A percentile compares a stretch with the other conserved stretches of the same genome.
These are phyloP conservation scores for Hafferia zeledoni DNA, from an alignment of 2,797 vertebrate species.

Conservation along the genomic window DNA sequence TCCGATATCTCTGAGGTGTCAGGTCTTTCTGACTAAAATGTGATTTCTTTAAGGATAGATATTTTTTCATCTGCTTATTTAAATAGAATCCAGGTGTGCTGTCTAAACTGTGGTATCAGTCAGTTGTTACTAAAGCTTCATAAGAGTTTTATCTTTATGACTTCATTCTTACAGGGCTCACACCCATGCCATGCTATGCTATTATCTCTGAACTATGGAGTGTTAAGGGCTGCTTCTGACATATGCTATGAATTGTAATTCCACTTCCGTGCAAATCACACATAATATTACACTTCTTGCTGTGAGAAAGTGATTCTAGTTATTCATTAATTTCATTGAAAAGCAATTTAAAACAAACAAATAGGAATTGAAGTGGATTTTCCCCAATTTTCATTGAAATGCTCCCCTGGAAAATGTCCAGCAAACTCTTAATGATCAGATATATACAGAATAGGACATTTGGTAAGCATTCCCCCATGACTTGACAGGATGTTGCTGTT, in stretches of 20 bases:
- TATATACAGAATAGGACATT: neutral
- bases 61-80: neutral
- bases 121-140: neutral
- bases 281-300: neutral
- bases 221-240: neutral
- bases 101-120: neutral
- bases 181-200: neutral
- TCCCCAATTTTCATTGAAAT: neutral
- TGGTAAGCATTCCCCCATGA: neutral
- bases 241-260: neutral
- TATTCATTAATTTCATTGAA: neutral
- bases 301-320: neutral
- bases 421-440: neutral
- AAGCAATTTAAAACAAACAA: neutral
- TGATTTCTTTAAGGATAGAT: neutral
- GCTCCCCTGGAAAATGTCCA: neutral
- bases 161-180: neutral
- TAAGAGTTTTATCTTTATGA: neutral
- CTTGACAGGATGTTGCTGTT: slow-evolving; percentile 33
- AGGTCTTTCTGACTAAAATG: neutral
- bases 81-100: neutral
- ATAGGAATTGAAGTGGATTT: neutral
- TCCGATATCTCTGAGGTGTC: neutral
- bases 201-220: neutral
- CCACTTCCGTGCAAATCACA: neutral